A percentile compares a stretch with the other conserved stretches of the same genome.
These are phyloP conservation scores for Phenganax marumi DNA, from an alignment of 92 coral and sea anemone species.

Conservation along the genomic window DNA sequence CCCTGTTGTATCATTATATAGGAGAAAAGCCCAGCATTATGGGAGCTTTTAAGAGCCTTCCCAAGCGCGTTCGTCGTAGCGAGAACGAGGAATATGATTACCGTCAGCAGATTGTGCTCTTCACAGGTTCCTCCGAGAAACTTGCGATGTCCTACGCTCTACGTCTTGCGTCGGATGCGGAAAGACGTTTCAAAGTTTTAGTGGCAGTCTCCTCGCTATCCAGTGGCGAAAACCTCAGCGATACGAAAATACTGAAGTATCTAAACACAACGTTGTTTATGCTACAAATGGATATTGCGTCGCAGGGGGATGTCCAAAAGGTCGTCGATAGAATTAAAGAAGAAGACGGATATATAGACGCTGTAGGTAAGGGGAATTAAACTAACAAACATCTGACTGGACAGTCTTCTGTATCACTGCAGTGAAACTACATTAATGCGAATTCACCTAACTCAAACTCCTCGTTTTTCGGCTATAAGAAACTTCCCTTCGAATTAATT, in stretches of 20 bases:
- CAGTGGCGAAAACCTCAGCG: slow-evolving; percentile 81
- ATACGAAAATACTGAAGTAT: slow-evolving; percentile 68
- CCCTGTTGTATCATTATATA: not conserved
- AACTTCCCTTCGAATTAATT: no score
- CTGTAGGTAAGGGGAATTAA: slow-evolving; percentile 74
- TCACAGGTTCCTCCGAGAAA: slow-evolving; percentile 86
- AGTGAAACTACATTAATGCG: no score
- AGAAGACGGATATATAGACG: slow-evolving; percentile 84
- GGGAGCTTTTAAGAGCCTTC: slow-evolving; percentile 53
- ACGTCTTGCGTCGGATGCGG: slow-evolving; percentile 77
- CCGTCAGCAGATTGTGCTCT: slow-evolving; percentile 67
- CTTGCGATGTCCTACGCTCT: slow-evolving; percentile 77
- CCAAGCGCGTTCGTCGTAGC: slow-evolving; percentile 36
- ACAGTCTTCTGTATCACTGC: no score
- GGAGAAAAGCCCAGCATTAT: slow-evolving; percentile 4
- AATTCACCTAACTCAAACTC: no score
- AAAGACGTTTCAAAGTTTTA: slow-evolving; percentile 73
- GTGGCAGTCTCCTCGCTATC: slow-evolving; percentile 86
- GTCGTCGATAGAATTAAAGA: slow-evolving; percentile 81
- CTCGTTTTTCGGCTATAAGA: no score
- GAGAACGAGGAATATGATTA: slow-evolving; percentile 54
- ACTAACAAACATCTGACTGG: not conserved
- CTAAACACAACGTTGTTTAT: slow-evolving; percentile 84
- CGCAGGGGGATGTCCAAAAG: slow-evolving; percentile 69
- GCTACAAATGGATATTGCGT: slow-evolving; percentile 79